Percentiles rank a stretch among this genome's conserved stretches.
Evolutionary conservation across 2,888 invertebrate species (phyloP).

Genomic region (Selenia dentaria): DNA sequence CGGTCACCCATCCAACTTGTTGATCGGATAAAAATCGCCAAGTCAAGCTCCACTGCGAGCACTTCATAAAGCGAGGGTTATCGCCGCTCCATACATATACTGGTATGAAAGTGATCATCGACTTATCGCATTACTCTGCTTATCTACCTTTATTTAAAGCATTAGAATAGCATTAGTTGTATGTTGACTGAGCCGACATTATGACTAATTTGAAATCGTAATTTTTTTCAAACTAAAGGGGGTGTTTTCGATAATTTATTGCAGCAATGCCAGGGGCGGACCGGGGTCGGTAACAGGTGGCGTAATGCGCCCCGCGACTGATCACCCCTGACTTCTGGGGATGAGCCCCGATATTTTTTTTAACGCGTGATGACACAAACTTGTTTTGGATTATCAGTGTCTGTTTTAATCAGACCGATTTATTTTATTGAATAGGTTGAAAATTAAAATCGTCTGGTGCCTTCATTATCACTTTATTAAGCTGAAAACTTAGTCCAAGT

Average conservation of each 20-base stretch:
- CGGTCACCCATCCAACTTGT: too few species aligned
- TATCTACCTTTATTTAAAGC: conserved; percentile 47
- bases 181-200: conserved; percentile 39
- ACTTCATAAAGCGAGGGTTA: too few species aligned
- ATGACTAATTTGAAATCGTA: conserved; percentile 29
- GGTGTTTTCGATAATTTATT: conserved; percentile 47
- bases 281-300: conserved; percentile 62
- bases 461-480: too few species aligned
- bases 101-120: too few species aligned
- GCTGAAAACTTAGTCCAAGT: too few species aligned
- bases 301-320: conserved; percentile 49
- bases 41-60: too few species aligned
- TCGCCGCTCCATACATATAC: too few species aligned
- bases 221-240: conserved; percentile 22
- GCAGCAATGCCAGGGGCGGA: conserved; percentile 24
- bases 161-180: conserved; percentile 56
- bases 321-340: conserved; percentile 60
- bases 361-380: conserved; percentile 27
- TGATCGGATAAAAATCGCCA: too few species aligned
- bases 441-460: too few species aligned
- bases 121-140: too few species aligned
- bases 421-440: not conserved
- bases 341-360: conserved; percentile 43
- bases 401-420: not conserved
- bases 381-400: conserved; percentile 20